These are phyloP conservation scores for Argyra leucocephala DNA, from an alignment of 2,888 invertebrate species.

Conservation along the genomic window DNA sequence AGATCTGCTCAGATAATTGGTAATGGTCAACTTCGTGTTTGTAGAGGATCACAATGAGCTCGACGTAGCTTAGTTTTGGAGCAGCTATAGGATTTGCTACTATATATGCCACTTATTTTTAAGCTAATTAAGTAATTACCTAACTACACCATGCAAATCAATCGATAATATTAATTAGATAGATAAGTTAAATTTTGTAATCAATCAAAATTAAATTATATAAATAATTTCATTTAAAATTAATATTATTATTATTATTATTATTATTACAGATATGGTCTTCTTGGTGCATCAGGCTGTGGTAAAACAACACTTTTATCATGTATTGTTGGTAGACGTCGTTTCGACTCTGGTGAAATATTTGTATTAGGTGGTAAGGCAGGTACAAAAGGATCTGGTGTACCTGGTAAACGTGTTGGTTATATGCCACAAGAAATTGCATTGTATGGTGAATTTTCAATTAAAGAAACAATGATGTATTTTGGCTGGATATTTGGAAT, in stretches of 20 bases:
- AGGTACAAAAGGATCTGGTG: constrained; percentile 78
- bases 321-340: constrained; percentile 80
- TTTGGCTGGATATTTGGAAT: constrained; percentile 95
- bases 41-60: too few species aligned
- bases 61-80: too few species aligned
- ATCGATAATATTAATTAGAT: too few species aligned
- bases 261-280: constrained; percentile 65
- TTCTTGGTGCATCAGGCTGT: constrained; percentile 90
- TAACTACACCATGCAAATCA: too few species aligned
- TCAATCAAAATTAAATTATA: too few species aligned
- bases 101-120: too few species aligned
- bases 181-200: too few species aligned
- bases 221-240: not conserved
- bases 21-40: too few species aligned
- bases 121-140: too few species aligned
- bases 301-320: constrained; percentile 92
- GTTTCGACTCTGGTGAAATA: constrained; percentile 77
- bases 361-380: constrained; percentile 84
- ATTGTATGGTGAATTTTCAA: constrained; percentile 83
- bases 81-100: too few species aligned
- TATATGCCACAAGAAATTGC: constrained; percentile 96
- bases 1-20: too few species aligned
- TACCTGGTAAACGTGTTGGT: constrained; percentile 89
- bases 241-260: not conserved
- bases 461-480: constrained; percentile 90